phyloP scores from a whole-genome alignment of 2,113 vertebrate species.

The western clawed frog (Xenopus tropicalis) region DNA sequence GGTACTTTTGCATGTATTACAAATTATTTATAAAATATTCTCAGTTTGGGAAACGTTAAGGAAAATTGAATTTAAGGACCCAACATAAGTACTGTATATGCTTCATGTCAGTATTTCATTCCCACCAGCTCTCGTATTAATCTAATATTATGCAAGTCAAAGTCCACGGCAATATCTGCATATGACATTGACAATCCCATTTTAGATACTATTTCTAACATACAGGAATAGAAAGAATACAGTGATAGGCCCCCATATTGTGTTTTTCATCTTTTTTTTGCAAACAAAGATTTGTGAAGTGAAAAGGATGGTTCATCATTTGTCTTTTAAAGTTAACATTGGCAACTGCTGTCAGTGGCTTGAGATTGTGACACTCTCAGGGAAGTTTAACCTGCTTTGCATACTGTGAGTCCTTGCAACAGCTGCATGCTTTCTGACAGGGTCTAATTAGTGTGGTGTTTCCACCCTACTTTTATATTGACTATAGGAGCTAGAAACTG shows the following conservation, averaged over 20 bases:
- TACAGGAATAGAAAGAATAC: constrained; percentile 6
- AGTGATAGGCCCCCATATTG: background rate
- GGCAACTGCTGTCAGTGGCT: constrained; percentile 50
- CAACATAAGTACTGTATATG: too few relatives aligned
- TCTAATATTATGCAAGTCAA: background rate
- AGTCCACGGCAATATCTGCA: background rate
- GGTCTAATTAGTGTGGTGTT: constrained; percentile 72
- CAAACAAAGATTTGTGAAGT: background rate
- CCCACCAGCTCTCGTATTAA: background rate
- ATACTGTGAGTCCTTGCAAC: constrained; percentile 65
- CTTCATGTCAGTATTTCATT: background rate
- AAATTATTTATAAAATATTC: too few relatives aligned
- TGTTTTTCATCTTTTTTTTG: constrained; percentile 1
- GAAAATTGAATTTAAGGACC: too few relatives aligned
- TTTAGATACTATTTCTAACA: constrained; percentile 32
- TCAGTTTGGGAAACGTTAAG: too few relatives aligned
- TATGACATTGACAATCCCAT: constrained; percentile 26
- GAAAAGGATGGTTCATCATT: constrained; percentile 25
- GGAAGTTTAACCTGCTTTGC: constrained; percentile 62
- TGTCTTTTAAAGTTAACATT: constrained; percentile 56
- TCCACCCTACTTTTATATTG: constrained; percentile 62
- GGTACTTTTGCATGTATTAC: too few relatives aligned
- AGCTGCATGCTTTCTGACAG: constrained; percentile 66
- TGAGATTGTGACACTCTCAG: constrained; percentile 47
- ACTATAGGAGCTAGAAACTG: constrained; percentile 54